phyloP scores from a whole-genome alignment of 2,888 invertebrate species.

The Clitarchus hookeri region DNA sequence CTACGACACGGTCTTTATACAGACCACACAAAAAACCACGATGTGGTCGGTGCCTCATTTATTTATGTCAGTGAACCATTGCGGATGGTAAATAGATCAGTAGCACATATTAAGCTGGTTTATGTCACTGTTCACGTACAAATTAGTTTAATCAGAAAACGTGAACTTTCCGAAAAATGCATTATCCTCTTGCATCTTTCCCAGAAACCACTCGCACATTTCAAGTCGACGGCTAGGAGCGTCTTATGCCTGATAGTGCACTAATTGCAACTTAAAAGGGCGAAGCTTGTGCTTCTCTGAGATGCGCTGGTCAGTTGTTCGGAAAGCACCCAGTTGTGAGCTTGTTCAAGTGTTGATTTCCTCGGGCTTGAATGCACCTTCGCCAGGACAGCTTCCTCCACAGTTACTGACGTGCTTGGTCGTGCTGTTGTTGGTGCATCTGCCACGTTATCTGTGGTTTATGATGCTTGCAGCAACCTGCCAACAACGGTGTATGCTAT shows the following conservation, averaged over 20 bases:
- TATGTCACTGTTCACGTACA: background rate
- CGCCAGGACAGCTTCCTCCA: too few species aligned
- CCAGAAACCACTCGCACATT: background rate
- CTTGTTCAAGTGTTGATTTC: too few species aligned
- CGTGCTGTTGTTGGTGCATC: too few species aligned
- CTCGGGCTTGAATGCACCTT: too few species aligned
- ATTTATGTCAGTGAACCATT: background rate
- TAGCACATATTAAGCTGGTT: conserved; percentile 1
- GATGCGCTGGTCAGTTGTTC: too few species aligned
- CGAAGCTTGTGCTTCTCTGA: background rate
- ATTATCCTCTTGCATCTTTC: background rate
- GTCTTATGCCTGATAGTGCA: background rate
- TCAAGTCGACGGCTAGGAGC: background rate
- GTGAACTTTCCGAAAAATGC: background rate
- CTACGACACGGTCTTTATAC: background rate
- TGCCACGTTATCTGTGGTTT: too few species aligned
- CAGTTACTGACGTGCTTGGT: too few species aligned
- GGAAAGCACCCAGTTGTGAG: too few species aligned
- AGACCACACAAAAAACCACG: background rate
- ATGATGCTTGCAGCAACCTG: too few species aligned
- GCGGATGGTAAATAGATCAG: background rate
- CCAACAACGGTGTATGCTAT: too few species aligned
- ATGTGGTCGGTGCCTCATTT: background rate
- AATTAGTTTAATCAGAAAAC: background rate
- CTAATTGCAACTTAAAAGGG: background rate